These are phyloP conservation scores for Anguilla pacifica DNA, from an alignment of 2,797 vertebrate genomes.

Conservation along the genomic window DNA sequence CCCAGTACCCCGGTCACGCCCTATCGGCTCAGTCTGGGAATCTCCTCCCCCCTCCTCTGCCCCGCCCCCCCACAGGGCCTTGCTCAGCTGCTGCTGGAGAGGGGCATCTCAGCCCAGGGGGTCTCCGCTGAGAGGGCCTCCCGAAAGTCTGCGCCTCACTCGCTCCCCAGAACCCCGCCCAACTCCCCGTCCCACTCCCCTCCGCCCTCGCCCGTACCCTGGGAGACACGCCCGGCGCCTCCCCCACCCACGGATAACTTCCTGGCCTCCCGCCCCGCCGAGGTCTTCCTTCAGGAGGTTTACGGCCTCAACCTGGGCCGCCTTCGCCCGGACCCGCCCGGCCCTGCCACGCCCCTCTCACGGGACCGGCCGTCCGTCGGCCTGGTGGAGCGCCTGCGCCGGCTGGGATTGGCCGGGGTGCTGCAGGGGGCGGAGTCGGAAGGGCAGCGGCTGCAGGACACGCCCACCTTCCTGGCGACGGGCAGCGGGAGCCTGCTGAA, in stretches of 20 bases:
- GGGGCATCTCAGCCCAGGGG: slow-evolving; percentile 89
- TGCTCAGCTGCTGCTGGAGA: slow-evolving; percentile 87
- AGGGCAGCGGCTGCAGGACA: slow-evolving; percentile 67
- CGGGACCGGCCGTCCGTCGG: slow-evolving; percentile 64
- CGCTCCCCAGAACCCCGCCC: slow-evolving; percentile 76
- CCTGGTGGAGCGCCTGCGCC: slow-evolving; percentile 85
- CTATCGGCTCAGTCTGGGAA: slow-evolving; percentile 82
- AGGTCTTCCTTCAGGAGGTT: slow-evolving; percentile 92
- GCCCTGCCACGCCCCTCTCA: slow-evolving; percentile 50
- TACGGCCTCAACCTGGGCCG: slow-evolving; percentile 83
- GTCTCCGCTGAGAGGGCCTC: slow-evolving; percentile 63
- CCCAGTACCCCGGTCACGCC: slow-evolving; percentile 81
- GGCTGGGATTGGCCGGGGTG: slow-evolving; percentile 83
- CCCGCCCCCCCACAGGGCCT: slow-evolving; percentile 74
- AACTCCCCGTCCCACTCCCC: slow-evolving; percentile 84
- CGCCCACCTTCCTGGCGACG: slow-evolving; percentile 80
- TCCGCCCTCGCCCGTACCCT: slow-evolving; percentile 73
- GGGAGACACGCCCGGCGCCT: slow-evolving; percentile 66
- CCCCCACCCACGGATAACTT: slow-evolving; percentile 79
- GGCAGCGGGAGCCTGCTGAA: slow-evolving; percentile 83
- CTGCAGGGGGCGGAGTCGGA: slow-evolving; percentile 66
- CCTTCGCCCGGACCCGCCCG: slow-evolving; percentile 67
- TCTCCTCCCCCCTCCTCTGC: slow-evolving; percentile 79
- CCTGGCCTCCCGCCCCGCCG: slow-evolving; percentile 89
- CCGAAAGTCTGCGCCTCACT: slow-evolving; percentile 55